A percentile compares a stretch with the other conserved stretches of the same genome.
Conservation (phyloP, 2,888 invertebrate genomes). For the Dione juno region DNA sequence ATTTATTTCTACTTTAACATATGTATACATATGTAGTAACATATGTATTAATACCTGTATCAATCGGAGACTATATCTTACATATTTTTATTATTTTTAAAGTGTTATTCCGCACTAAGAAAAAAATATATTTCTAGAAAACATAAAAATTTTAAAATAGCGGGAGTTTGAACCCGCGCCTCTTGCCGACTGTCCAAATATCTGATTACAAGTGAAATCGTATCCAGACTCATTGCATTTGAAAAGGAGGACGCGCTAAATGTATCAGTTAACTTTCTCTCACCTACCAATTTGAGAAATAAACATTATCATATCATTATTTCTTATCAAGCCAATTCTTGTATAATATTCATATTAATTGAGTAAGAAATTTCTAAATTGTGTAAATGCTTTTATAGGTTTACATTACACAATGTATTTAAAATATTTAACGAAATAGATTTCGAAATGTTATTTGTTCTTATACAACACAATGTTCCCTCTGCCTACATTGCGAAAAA, state of each 20-base stretch:
- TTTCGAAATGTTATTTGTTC: neutral
- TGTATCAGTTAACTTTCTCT: slow-evolving; percentile 67
- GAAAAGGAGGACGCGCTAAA: slow-evolving; percentile 62
- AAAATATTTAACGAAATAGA: neutral
- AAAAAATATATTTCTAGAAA: too few relatives aligned
- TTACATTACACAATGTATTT: neutral
- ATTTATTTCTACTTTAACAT: slow-evolving; percentile 44
- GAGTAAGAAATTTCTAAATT: slow-evolving; percentile 6
- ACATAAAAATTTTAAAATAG: too few relatives aligned
- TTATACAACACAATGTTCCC: too few relatives aligned
- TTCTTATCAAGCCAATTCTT: slow-evolving; percentile 31
- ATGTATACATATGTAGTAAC: slow-evolving; percentile 28
- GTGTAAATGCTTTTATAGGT: neutral
- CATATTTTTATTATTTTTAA: too few relatives aligned
- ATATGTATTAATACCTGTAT: too few relatives aligned
- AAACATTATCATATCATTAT: slow-evolving; percentile 54
- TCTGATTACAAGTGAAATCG: slow-evolving; percentile 60
- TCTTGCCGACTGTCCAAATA: slow-evolving; percentile 33
- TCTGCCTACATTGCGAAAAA: too few relatives aligned
- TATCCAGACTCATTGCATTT: slow-evolving; percentile 60
- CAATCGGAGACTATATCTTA: too few relatives aligned
- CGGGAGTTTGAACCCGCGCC: too few relatives aligned
- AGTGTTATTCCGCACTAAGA: too few relatives aligned
- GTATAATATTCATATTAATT: slow-evolving; percentile 4
- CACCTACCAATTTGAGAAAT: slow-evolving; percentile 59